Conservation (phyloP, 2,888 invertebrate genomes). For the Calliopum simillimum region DNA sequence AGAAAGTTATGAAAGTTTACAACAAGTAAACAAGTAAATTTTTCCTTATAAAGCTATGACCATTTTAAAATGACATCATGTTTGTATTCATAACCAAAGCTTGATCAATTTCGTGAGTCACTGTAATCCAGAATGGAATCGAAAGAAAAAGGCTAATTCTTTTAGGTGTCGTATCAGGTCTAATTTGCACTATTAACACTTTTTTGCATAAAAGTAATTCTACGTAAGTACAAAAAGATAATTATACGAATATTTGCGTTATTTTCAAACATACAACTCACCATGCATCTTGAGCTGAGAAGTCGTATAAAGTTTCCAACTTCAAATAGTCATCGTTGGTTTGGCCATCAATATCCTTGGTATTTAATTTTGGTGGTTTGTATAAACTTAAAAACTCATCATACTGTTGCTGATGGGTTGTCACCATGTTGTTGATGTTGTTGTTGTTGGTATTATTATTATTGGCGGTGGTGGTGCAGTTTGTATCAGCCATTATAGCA, state of each 20-base stretch:
- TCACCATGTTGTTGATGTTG: slow-evolving; percentile 23
- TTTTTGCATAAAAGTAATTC: no score
- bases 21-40: no score
- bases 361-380: slow-evolving; percentile 83
- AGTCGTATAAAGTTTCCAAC: slow-evolving; percentile 88
- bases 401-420: slow-evolving; percentile 32
- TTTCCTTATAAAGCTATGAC: no score
- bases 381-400: slow-evolving; percentile 66
- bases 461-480: slow-evolving; percentile 10
- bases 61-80: no score
- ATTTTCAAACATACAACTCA: slow-evolving; percentile 66
- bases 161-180: no score
- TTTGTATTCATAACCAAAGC: no score
- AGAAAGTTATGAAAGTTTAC: no score
- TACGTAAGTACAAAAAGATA: not conserved
- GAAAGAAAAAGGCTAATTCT: no score
- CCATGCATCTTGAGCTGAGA: slow-evolving; percentile 87
- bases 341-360: slow-evolving; percentile 82
- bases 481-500: slow-evolving; percentile 25
- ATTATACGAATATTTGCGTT: no score
- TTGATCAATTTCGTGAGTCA: no score
- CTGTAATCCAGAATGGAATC: no score
- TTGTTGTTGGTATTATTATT: slow-evolving; percentile 19
- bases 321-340: slow-evolving; percentile 84
- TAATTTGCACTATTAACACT: no score